These are phyloP conservation scores for Ptilorrhoa leucosticta DNA, from an alignment of 2,113 vertebrate species.

Conservation along the genomic window DNA sequence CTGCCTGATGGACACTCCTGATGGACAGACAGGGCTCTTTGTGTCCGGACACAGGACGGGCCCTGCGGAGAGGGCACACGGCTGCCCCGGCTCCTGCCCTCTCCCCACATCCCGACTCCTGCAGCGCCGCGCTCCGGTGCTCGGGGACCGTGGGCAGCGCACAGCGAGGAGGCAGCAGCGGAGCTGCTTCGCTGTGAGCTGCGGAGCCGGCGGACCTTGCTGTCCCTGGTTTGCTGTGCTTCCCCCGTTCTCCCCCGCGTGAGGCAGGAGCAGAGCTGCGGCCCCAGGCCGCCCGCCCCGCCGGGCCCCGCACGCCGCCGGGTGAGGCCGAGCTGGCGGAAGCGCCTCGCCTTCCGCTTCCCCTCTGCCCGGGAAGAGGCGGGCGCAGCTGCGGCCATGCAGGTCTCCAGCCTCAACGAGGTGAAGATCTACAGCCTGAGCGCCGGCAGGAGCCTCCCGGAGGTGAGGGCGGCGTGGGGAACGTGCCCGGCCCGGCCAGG, in stretches of 20 bases:
- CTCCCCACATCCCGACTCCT: neutral
- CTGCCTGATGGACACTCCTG: neutral
- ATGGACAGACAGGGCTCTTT: neutral
- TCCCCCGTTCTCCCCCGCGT: accelerated
- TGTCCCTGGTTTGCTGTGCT: neutral
- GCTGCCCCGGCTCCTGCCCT: neutral
- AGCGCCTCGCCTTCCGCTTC: neutral
- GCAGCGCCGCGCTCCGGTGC: neutral
- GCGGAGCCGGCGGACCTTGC: neutral
- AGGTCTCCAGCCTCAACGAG: constrained; percentile 93
- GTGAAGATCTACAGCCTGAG: constrained; percentile 98
- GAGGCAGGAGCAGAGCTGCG: too few relatives aligned
- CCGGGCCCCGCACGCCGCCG: neutral
- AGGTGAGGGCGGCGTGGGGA: constrained; percentile 75
- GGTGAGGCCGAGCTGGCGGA: neutral
- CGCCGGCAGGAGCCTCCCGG: constrained; percentile 91
- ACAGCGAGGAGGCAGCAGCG: neutral
- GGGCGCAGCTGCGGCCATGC: constrained; percentile 68
- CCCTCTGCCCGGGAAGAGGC: neutral
- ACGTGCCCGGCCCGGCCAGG: too few relatives aligned
- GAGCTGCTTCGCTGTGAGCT: neutral
- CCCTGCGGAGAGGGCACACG: neutral
- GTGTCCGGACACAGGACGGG: neutral
- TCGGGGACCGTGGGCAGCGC: neutral
- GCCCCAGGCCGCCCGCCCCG: accelerated